Evolutionary conservation across 2,113 vertebrate species (phyloP).

Genomic region (Brachirus orientalis): DNA sequence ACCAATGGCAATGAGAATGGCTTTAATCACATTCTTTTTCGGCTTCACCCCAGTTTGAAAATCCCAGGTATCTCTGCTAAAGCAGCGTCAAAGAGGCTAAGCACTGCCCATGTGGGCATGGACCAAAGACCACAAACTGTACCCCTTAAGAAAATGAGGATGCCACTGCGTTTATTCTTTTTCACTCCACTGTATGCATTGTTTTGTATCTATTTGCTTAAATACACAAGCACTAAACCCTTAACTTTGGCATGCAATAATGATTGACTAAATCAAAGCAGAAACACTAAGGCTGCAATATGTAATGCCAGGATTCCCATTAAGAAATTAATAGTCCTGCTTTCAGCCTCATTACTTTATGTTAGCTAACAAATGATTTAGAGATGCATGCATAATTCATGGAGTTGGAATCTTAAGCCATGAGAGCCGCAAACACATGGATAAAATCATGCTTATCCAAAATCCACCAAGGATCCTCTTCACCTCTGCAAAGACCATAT

Average conservation of each 20-base stretch:
- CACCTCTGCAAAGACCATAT: conserved; percentile 4
- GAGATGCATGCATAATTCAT: conserved; percentile 65
- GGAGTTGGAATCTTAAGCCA: conserved; percentile 32
- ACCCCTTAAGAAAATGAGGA: background rate
- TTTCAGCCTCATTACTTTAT: conserved; percentile 62
- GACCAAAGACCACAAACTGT: too few species aligned
- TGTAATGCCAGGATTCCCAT: conserved; percentile 29
- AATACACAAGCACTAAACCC: background rate
- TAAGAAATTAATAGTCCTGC: conserved; percentile 51
- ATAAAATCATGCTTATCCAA: conserved; percentile 48
- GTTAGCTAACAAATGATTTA: conserved; percentile 68
- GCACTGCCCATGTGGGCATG: too few species aligned
- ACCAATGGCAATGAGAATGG: too few species aligned
- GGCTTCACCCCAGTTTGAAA: too few species aligned
- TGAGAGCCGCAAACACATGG: conserved; percentile 20
- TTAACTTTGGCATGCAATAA: background rate
- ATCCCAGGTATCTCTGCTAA: too few species aligned
- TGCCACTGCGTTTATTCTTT: background rate
- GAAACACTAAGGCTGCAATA: conserved; percentile 9
- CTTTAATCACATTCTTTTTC: too few species aligned
- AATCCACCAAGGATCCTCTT: conserved; percentile 25
- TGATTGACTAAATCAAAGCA: conserved; percentile 3
- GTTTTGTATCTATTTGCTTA: background rate
- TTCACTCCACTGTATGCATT: background rate
- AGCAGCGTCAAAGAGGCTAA: too few species aligned